These are phyloP conservation scores for Porites rus DNA, from an alignment of 92 coral and sea anemone species.

Conservation along the genomic window DNA sequence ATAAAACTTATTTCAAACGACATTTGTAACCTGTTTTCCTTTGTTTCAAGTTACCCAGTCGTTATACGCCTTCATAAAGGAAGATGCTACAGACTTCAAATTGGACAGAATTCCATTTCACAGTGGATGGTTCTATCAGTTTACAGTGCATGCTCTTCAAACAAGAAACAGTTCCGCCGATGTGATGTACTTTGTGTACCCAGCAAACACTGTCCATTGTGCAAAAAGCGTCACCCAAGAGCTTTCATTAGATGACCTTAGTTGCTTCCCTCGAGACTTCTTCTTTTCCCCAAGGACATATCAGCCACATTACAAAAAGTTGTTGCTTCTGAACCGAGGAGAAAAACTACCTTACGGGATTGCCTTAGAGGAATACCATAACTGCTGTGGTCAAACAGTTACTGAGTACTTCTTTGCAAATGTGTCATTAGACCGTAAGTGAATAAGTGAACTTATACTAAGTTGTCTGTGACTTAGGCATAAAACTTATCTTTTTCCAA, in stretches of 20 bases:
- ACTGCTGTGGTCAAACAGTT: slow-evolving; percentile 27
- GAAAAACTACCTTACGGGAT: slow-evolving; percentile 32
- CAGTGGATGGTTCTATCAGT: slow-evolving; percentile 67
- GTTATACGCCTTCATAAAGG: slow-evolving; percentile 55
- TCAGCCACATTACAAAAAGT: slow-evolving; percentile 29
- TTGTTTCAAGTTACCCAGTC: slow-evolving; percentile 23
- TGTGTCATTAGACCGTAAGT: neutral
- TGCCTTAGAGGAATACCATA: slow-evolving; percentile 8
- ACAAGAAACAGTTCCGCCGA: slow-evolving; percentile 47
- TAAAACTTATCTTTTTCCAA: too few species aligned
- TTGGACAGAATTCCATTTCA: slow-evolving; percentile 56
- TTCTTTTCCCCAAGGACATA: slow-evolving; percentile 38
- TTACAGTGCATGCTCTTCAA: slow-evolving; percentile 57
- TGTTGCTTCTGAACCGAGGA: slow-evolving; percentile 55
- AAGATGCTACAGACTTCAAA: slow-evolving; percentile 48
- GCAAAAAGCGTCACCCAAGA: slow-evolving; percentile 37
- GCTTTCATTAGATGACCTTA: neutral
- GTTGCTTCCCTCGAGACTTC: slow-evolving; percentile 66
- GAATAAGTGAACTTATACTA: too few species aligned
- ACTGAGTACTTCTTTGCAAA: slow-evolving; percentile 27
- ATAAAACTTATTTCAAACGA: too few species aligned
- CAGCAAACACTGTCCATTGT: slow-evolving; percentile 16
- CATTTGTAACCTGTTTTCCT: too few species aligned
- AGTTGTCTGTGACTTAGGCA: too few species aligned
- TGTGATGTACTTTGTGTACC: slow-evolving; percentile 59